Conservation (phyloP, 2,888 invertebrate species). For the Tillus elongatus region DNA sequence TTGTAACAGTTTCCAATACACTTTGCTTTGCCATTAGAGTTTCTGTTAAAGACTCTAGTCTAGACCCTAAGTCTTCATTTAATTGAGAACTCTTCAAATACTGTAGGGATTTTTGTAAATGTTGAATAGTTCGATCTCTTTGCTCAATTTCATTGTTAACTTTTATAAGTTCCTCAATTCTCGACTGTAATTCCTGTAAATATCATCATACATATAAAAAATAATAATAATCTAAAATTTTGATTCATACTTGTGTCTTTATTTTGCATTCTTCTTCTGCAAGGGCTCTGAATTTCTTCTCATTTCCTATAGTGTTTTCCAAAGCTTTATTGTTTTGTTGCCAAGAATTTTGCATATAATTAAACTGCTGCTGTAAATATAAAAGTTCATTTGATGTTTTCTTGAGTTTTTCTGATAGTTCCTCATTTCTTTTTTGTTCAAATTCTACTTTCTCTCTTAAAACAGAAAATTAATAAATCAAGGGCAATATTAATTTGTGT, state of each 20-base stretch:
- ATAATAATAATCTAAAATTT: neutral
- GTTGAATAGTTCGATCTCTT: slow-evolving; percentile 37
- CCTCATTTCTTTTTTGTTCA: slow-evolving; percentile 40
- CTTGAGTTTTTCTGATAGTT: slow-evolving; percentile 43
- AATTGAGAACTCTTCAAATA: slow-evolving; percentile 40
- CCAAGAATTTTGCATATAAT: slow-evolving; percentile 38
- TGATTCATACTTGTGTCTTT: slow-evolving; percentile 28
- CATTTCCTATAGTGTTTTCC: slow-evolving; percentile 38
- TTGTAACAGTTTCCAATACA: slow-evolving; percentile 69
- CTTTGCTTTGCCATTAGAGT: slow-evolving; percentile 79
- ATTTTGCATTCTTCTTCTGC: slow-evolving; percentile 41
- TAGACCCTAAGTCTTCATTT: slow-evolving; percentile 44
- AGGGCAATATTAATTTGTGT: no score
- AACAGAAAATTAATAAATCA: slow-evolving; percentile 17
- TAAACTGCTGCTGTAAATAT: slow-evolving; percentile 35
- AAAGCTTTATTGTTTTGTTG: slow-evolving; percentile 36
- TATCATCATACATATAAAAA: neutral
- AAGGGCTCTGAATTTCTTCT: slow-evolving; percentile 39
- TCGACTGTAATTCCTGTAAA: slow-evolving; percentile 36
- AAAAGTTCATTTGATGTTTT: slow-evolving; percentile 43
- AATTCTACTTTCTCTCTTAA: slow-evolving; percentile 39
- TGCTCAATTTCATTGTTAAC: slow-evolving; percentile 36
- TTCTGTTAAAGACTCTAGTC: slow-evolving; percentile 61
- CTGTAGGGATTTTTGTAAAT: slow-evolving; percentile 38
- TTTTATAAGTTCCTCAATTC: slow-evolving; percentile 43